A percentile compares a stretch with the other conserved stretches of the same genome.
These are phyloP conservation scores for Ophthalmolycus amberensis DNA, from an alignment of 2,113 vertebrate species.

Conservation along the genomic window DNA sequence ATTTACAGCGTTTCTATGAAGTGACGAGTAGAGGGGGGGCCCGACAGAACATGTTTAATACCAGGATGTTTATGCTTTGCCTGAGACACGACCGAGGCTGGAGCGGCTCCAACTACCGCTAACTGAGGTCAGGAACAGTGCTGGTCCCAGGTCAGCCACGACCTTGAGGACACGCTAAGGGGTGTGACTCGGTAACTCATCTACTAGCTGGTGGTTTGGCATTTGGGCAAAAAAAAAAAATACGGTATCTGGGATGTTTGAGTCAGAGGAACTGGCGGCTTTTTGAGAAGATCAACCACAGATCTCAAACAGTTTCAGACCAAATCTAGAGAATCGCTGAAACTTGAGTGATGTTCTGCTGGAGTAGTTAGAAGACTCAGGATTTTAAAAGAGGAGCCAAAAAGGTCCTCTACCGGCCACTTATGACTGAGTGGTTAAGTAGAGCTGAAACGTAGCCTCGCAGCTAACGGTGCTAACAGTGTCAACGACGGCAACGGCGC, in stretches of 20 bases:
- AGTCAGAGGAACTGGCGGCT: not conserved
- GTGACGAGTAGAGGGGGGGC: not conserved
- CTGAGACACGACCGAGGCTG: not conserved
- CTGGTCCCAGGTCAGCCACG: not conserved
- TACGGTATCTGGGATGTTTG: not conserved
- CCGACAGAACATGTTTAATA: not conserved
- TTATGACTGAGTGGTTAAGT: not conserved
- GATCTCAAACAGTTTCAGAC: not conserved
- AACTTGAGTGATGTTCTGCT: not conserved
- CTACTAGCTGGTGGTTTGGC: not conserved
- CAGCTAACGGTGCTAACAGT: no score
- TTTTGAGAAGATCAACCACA: not conserved
- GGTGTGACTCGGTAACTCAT: not conserved
- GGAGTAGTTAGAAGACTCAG: not conserved
- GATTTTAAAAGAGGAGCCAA: not conserved
- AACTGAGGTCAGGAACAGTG: not conserved
- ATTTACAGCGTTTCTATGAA: not conserved
- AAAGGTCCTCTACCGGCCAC: not conserved
- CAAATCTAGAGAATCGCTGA: not conserved
- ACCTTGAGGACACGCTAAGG: not conserved
- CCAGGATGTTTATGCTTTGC: not conserved
- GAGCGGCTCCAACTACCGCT: not conserved
- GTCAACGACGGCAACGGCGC: no score
- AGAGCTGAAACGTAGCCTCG: not conserved
- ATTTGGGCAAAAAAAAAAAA: not conserved